Percentiles rank a stretch among this genome's conserved stretches.
Evolutionary conservation across 2,113 vertebrate species (phyloP).

Genomic region (Colaptes auratus): DNA sequence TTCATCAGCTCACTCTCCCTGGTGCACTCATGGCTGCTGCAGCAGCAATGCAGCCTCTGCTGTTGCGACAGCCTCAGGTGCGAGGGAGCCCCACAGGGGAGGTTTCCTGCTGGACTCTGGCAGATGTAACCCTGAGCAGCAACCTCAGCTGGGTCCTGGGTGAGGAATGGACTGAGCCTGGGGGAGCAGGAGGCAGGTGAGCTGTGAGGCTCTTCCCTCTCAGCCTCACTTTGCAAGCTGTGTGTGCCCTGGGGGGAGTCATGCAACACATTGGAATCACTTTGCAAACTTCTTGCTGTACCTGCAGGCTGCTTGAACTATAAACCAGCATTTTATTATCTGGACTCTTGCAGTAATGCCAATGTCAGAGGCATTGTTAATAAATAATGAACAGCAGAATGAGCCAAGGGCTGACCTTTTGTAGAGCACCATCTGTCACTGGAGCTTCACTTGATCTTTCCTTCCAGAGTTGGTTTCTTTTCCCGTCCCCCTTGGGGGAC

Average conservation of each 20-base stretch:
- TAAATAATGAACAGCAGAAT: slow-evolving; percentile 74
- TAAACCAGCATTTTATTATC: slow-evolving; percentile 71
- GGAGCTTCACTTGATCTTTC: slow-evolving; percentile 53
- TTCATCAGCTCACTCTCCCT: background rate
- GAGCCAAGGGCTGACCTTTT: slow-evolving; percentile 76
- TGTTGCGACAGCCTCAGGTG: background rate
- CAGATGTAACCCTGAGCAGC: background rate
- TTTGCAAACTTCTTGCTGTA: slow-evolving; percentile 71
- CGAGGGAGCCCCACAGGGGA: background rate
- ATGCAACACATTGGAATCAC: slow-evolving; percentile 42
- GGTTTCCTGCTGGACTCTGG: background rate
- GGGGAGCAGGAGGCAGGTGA: background rate
- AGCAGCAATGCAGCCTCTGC: background rate
- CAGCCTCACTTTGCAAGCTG: background rate
- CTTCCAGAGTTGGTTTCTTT: slow-evolving; percentile 13
- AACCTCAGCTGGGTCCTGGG: background rate
- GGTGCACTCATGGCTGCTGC: background rate
- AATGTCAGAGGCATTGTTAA: slow-evolving; percentile 68
- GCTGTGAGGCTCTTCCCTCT: background rate
- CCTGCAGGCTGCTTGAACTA: slow-evolving; percentile 70
- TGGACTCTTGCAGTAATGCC: slow-evolving; percentile 65
- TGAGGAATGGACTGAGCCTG: background rate
- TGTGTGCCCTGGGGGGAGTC: slow-evolving; percentile 36
- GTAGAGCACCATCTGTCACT: slow-evolving; percentile 70
- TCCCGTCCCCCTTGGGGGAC: slow-evolving; percentile 17